Evolutionary conservation across 2,797 vertebrate species (phyloP).

Genomic region (Aratinga solstitialis): DNA sequence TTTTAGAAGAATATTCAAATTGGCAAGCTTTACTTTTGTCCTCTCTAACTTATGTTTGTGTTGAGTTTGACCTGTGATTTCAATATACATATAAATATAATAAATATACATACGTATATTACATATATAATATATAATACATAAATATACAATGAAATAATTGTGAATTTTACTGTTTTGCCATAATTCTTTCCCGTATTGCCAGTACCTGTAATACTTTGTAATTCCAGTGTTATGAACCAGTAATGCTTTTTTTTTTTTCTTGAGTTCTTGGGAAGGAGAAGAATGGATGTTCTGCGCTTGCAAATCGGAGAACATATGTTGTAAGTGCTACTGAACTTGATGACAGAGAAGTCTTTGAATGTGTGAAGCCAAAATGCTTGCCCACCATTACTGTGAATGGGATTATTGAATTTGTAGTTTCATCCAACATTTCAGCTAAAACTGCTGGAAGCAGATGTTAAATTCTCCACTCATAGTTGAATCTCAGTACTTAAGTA

Average conservation of each 20-base stretch:
- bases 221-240: not conserved
- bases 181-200: not conserved
- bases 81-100: not conserved
- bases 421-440: not conserved
- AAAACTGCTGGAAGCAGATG: not conserved
- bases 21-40: not conserved
- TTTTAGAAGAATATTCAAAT: not conserved
- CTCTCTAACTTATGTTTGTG: not conserved
- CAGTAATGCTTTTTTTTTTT: not conserved
- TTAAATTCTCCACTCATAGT: not conserved
- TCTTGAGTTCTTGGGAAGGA: not conserved
- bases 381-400: not conserved
- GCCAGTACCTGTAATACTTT: not conserved
- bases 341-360: not conserved
- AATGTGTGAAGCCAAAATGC: not conserved
- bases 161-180: not conserved
- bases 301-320: rapidly evolving
- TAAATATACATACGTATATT: no score
- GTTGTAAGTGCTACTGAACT: not conserved
- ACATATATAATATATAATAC: no score
- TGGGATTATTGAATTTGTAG: not conserved
- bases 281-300: not conserved
- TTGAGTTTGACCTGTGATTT: not conserved
- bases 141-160: not conserved
- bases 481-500: not conserved